Evolutionary conservation across 2,888 invertebrate genomes (phyloP), one percentile per base, ranked within the genome.

Genomic region (Synergus japonicus): DNA sequence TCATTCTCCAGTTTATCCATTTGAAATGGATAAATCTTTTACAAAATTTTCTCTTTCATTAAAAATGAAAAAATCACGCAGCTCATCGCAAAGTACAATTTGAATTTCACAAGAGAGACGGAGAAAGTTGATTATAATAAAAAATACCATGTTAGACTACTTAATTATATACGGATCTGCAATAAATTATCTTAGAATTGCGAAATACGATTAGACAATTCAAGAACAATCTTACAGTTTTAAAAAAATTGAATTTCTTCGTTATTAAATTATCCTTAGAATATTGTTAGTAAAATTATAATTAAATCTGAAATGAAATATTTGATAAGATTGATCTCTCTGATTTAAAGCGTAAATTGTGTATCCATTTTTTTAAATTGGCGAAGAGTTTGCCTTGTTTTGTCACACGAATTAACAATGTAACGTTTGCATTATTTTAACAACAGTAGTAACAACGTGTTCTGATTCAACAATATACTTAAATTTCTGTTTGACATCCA

Each of bases 391-490:
- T 44, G 13, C n/a, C 58, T 64, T 37, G 63, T 46, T 22, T 73
- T 41, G 58, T 80, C 81, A 46, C 63, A 80, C 67, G 85, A 83
- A 85, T 86, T 87, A 90, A 89, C 87, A 89, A 87, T 84, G 82
- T 85, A 89, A 88, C 86, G 85, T 84, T 87, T 88, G 85, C 82
- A 79, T 89, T 89, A 89, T 87, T 88, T 88, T 88, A 90, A 90
- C 90, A 90, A 88, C 88, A 90, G 90, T 89, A 90, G 79, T 89
- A 90, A 90, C 90, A 90, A 90, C 87, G 84, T 88, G 82, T 85
- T 86, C 83, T 86, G 81, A 83, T 85, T 87, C 83, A 89, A 89
- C 86, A 88, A 88, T 83, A 82, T 83, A 86, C 83, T 82, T 81
- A 79, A 82, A 85, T 84, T 63, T 63, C 29, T 63, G 63, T 13